Conservation (phyloP, 2,113 vertebrate genomes). For the Falcunculus frontatus region DNA sequence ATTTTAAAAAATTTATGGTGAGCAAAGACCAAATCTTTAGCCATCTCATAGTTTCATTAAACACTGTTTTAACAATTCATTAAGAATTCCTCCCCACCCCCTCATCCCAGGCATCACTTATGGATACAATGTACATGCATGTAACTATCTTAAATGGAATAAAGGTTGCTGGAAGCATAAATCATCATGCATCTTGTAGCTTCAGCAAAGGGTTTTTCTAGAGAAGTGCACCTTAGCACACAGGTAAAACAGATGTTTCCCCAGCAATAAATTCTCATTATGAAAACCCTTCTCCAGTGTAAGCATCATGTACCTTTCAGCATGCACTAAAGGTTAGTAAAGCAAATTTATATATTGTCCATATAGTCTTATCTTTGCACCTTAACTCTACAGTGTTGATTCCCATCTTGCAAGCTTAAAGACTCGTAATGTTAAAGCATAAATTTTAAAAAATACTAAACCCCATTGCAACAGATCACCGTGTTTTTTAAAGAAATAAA, state of each 20-base stretch:
- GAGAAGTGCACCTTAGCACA: background rate
- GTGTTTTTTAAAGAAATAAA: background rate
- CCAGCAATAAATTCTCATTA: background rate
- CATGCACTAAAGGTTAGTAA: conserved; percentile 73
- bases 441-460: background rate
- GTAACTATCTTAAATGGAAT: background rate
- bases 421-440: background rate
- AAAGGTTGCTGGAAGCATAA: background rate
- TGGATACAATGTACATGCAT: background rate
- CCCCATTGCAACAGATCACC: background rate
- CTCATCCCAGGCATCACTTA: background rate
- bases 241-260: background rate
- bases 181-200: conserved; percentile 6
- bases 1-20: background rate
- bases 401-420: background rate
- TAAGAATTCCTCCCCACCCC: background rate
- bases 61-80: background rate
- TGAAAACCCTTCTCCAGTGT: background rate
- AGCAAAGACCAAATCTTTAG: background rate
- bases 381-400: background rate
- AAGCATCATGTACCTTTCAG: conserved; percentile 28
- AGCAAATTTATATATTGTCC: conserved; percentile 3
- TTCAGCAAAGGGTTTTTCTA: conserved; percentile 31
- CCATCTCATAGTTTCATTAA: background rate
- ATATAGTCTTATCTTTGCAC: background rate